These are phyloP conservation scores for Ascidia mentula DNA, from an alignment of 23 tunicate genomes.

Conservation along the genomic window DNA sequence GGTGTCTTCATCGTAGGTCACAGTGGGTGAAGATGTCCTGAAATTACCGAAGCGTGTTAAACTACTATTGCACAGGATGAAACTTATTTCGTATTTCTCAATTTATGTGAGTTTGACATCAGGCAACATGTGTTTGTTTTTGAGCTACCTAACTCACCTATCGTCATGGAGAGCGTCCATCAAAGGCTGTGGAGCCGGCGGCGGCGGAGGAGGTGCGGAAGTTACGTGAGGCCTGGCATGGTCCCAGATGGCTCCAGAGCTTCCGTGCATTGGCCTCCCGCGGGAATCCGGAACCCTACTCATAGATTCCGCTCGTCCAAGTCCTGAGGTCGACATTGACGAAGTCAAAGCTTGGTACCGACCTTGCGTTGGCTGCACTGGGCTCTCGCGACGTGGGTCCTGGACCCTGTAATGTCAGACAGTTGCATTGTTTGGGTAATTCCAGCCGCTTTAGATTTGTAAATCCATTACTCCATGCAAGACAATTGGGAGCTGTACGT, in stretches of 20 bases:
- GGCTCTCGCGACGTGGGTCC: constrained; percentile 43
- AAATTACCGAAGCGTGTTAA: too few relatives aligned
- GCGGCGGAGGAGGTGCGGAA: constrained; percentile 27
- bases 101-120: too few relatives aligned
- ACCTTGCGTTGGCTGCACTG: constrained; percentile 18
- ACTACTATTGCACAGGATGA: too few relatives aligned
- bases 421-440: neutral
- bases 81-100: too few relatives aligned
- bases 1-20: constrained; percentile 33
- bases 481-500: too few relatives aligned
- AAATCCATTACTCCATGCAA: too few relatives aligned
- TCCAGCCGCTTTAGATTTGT: too few relatives aligned
- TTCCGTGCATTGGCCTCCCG: constrained; percentile 48
- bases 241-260: constrained; percentile 52
- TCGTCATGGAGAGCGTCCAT: constrained; percentile 13
- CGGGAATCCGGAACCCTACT: constrained; percentile 13
- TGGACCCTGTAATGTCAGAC: constrained; percentile 12
- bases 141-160: neutral
- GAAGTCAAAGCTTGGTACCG: constrained; percentile 15
- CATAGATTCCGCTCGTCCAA: constrained; percentile 46
- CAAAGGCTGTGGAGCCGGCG: constrained; percentile 6
- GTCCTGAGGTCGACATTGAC: constrained; percentile 21
- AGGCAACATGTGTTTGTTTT: too few relatives aligned
- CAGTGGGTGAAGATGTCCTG: constrained; percentile 25
- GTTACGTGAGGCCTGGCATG: constrained; percentile 34